Base-by-base conservation (phyloP, 1,140 invertebrate genomes). In the Neomicropteryx cornuta region DNA sequence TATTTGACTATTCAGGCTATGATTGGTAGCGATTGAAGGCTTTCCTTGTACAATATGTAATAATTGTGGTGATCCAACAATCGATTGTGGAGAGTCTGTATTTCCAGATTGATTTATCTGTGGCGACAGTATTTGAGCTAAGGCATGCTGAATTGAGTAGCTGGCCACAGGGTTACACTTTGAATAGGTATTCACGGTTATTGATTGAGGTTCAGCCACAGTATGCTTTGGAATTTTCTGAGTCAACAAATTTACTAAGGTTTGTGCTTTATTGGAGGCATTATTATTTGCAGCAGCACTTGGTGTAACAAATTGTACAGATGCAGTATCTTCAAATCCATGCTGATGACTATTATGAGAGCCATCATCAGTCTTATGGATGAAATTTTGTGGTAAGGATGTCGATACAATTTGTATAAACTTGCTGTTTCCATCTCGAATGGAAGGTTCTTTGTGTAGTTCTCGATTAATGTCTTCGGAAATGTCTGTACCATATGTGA, bases 31-130 rank as follows among this genome's bases (percentile, higher is more conserved):
- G n/a, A n/a, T n/a, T n/a, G n/a, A n/a, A n/a, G n/a, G n/a, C 42
- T 67, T 69, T 1, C 62, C 60, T 54, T 68, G 64, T 0, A 69
- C 59, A 19, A 69, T 65, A 48, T 69, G 66, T 22, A 69, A 51
- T n/a, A 69, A 56, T 50, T 68, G 66, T 13, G 60, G 58, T 11
- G 53, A 41, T 2, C 53, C 46, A 18, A 50, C 36, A 10, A 50
- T 40, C 38, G 46, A 55, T 29, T 53, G 39, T 22, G 45, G 31
- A 38, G 52, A 22, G 14, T 39, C 50, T 30, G 47, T 53, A 38
- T 45, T 57, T 33, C 64, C 58, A 19, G 56, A 55, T 44, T 65
- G 62, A 47, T 62, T 68, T 18, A 69, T 40, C 3, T 61, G 55
- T 1, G 61, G 56, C 22, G 66, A 63, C 29, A 69, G 48, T 42